Evolutionary conservation across 2,797 vertebrate genomes (phyloP), one percentile per base, ranked within the genome.

Genomic region (Typhlichthys eigenmanni): DNA sequence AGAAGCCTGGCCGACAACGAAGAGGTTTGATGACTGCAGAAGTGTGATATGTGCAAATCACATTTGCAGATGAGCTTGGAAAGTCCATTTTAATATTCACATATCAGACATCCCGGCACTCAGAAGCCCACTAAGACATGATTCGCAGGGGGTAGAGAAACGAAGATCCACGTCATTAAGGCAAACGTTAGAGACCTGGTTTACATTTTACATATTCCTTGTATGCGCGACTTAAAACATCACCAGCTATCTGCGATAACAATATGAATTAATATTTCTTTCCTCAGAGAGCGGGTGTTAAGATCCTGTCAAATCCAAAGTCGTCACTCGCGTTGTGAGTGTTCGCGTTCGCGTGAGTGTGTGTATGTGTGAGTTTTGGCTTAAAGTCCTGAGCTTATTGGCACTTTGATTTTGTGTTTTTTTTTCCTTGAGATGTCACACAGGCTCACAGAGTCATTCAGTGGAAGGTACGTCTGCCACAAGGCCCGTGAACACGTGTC

Each of bases 1-100:
- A 80, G 89, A 91, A 91, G 89, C 92, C 89, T 82, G 88, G 88
- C 38, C 2, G 38, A 43, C 88, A 88, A 88, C 84, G 89, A 88
- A 89, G 91, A 91, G 89, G 91, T 88, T 89, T 89, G 90, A 88
- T 84, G 86, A 92, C 92, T 92, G 91, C 89, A 91, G 72, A 81
- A 92, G 90, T 89, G 88, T 91, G 93, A 93, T 93, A 92, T 89
- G 92, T 92, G 91, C 90, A 92, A 93, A 94, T 94, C 92, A 93
- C 91, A 92, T 94, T 93, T 92, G 88, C 91, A 93, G 92, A 94
- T 92, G 92, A 93, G 92, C 92, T 92, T 91, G 90, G 8, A 43
- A 92, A 92, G 91, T 92, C 91, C 83, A 87, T 91, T 93, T 94
- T 93, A 94, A 93, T 93, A 93, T 93, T 93, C 91, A 91, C 89